Evolutionary conservation across 2,888 invertebrate species (phyloP).

Genomic region (Chalcis sispes): DNA sequence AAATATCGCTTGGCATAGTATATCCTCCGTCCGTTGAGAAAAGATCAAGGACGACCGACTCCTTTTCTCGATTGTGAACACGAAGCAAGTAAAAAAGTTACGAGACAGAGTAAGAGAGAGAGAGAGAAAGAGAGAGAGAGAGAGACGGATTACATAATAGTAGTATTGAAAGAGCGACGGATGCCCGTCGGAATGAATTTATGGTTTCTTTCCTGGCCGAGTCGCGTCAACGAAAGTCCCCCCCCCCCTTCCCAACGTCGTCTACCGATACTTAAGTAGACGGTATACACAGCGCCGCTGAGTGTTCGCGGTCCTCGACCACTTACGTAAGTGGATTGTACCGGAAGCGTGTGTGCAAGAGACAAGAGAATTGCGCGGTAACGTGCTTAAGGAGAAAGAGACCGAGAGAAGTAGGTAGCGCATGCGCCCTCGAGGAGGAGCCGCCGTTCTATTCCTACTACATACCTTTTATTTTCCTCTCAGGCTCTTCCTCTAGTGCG

Average conservation of each 20-base stretch:
- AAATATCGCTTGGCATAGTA: conserved; percentile 12
- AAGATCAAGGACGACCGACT: too few species aligned
- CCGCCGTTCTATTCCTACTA: too few species aligned
- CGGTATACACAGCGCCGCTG: not conserved
- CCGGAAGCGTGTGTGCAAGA: not conserved
- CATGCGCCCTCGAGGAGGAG: conserved; percentile 9
- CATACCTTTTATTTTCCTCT: too few species aligned
- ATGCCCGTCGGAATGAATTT: conserved; percentile 15
- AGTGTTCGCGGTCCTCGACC: not conserved
- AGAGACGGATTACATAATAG: not conserved
- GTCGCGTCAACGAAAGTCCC: too few species aligned
- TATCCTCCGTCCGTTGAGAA: too few species aligned
- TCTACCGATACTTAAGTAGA: too few species aligned
- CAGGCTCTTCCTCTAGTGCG: too few species aligned
- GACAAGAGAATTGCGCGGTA: conserved; percentile 35
- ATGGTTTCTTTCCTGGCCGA: conserved; percentile 17
- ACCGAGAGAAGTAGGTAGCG: conserved; percentile 3
- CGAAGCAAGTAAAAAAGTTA: conserved; percentile 1
- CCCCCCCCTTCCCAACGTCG: not conserved
- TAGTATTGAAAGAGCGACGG: not conserved
- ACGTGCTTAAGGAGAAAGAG: too few species aligned
- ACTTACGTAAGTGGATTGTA: conserved; percentile 44
- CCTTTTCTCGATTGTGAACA: conserved; percentile 1
- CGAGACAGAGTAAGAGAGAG: conserved; percentile 8
- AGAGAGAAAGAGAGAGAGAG: not conserved